Conservation (phyloP, 2,888 invertebrate genomes). For the Phaonia tiefii region DNA sequence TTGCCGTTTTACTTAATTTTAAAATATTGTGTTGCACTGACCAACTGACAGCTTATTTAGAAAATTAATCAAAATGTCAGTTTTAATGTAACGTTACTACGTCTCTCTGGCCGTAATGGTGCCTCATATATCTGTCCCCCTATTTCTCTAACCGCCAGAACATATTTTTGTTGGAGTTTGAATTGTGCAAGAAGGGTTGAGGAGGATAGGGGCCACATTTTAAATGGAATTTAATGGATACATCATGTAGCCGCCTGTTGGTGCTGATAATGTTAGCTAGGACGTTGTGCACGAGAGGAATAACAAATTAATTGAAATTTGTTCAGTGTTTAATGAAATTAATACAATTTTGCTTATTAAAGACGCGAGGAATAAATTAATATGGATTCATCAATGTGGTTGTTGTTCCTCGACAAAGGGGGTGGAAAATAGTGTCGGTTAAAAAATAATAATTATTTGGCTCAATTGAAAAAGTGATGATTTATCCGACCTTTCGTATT, state of each 20-base stretch:
- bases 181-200: background rate
- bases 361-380: too few species aligned
- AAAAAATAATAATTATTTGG: too few species aligned
- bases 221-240: conserved; percentile 16
- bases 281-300: too few species aligned
- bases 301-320: too few species aligned
- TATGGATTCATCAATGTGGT: too few species aligned
- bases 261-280: too few species aligned
- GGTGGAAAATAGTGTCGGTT: too few species aligned
- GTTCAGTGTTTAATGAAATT: too few species aligned
- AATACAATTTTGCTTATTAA: too few species aligned
- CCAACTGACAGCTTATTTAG: conserved; percentile 67
- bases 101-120: background rate
- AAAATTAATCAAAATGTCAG: conserved; percentile 68
- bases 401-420: too few species aligned
- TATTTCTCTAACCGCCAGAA: background rate
- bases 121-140: background rate
- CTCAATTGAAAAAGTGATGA: too few species aligned
- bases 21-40: conserved; percentile 62
- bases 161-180: background rate
- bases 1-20: conserved; percentile 58
- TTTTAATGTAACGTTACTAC: conserved; percentile 46
- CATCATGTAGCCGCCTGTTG: background rate
- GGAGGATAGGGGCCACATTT: background rate
- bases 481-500: too few species aligned